Evolutionary conservation across 2,113 vertebrate species (phyloP), one percentile per base, ranked within the genome.

Genomic region (Cheilinus undulatus): DNA sequence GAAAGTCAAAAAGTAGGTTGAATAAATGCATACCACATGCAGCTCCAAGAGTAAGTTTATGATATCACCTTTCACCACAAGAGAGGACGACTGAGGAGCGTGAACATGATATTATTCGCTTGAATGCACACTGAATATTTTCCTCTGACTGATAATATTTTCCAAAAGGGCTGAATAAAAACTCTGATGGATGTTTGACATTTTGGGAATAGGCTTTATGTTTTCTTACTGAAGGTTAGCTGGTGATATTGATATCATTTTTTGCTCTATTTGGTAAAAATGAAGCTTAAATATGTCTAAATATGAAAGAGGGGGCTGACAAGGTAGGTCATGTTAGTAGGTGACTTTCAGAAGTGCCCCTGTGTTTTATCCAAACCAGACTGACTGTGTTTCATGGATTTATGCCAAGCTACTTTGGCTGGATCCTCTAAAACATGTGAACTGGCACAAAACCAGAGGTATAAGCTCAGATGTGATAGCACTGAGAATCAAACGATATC

Each of bases 41-140:
- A 34, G 52, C 52, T 38, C 56, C 32, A 45, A 26, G 53, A 68
- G 30, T 66, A 27, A 45, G 22, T 61, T 36, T 30, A 40, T 52
- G 6, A 63, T 64, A 72, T 83, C 64, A 79, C 45, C 48, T 59
- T 80, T 80, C 67, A 62, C 24, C 72, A 7, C 32, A 17, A 36
- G 28, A 51, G 46, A 72, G 40, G 53, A 60, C 57, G 59, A 66
- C 68, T 48, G 26, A 42, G 73, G 53, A 20, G 40, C 46, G 46
- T 53, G 69, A 78, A 54, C 51, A 7, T 38, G 50, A 42, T 23
- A 43, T 57, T 28, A 61, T 49, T 49, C 50, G 61, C 32, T 69
- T 28, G 20, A 66, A 62, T 24, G 36, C 40, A 20, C 27, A 17
- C 40, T 17, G 40, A 15, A 42, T 17, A 19, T 48, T 26, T 34